Evolutionary conservation across 2,888 invertebrate species (phyloP), one percentile per base, ranked within the genome.

Genomic region (Drosophila kambysellisi): DNA sequence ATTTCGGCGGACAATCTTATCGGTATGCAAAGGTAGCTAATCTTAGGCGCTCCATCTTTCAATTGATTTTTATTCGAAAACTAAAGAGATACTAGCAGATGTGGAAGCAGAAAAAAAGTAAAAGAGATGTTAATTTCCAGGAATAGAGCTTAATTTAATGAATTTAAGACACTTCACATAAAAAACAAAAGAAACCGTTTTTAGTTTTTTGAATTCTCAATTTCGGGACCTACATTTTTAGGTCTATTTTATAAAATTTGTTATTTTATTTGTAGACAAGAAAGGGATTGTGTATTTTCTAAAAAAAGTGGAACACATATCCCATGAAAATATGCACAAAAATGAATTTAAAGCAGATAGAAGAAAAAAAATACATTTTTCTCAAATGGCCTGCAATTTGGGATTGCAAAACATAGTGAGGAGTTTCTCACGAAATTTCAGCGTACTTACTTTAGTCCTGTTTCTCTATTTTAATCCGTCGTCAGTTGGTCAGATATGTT

Each of bases 171-270:
- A 0, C 17, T 7, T 15, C 37, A 37, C 17, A 37, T 37, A 37
- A 37, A n/a, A n/a, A 11, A 9, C 5, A 9, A 41, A 41, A n/a
- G n/a, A 41, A 41, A 9, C 4, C 9, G 2, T 9, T 41, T 41
- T 41, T 2, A 9, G 41, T 41, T n/a, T 4, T n/a, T 9, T n/a
- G 9, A n/a, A 2, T 9, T n/a, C 2, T 41, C n/a, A 1, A 2
- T n/a, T 41, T n/a, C 8, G 0, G 0, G 0, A 9, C 9, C 9
- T 41, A 0, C 17, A 9, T 41, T 41, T n/a, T n/a, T 2, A n/a
- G 4, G 4, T 1, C 9, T n/a, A 4, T 17, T 3, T 17, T 17
- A 8, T 5, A 15, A 15, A 15, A 37, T 37, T 15, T 6, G 1
- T 17, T 37, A 0, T 6, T 37, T 17, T 37, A 37, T 37, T 37